Percentiles rank a stretch among this genome's conserved stretches.
phyloP scores from a whole-genome alignment of 1,140 invertebrate species.

The Lepidurus apus region DNA sequence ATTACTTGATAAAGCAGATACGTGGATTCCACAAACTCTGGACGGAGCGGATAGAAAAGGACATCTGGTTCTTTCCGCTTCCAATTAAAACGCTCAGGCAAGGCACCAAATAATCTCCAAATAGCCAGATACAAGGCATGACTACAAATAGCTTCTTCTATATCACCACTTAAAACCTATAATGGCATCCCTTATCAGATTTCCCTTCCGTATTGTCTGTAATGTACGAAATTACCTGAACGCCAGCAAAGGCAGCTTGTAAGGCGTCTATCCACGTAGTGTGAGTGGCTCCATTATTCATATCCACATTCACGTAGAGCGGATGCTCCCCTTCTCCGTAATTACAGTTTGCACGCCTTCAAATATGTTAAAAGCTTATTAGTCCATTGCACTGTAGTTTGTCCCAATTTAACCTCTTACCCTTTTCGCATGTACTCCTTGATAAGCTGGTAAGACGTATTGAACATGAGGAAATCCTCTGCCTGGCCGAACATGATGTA shows the following conservation, averaged over 20 bases:
- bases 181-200: not conserved
- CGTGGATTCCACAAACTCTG: conserved; percentile 63
- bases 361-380: not conserved
- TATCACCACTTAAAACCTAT: conserved; percentile 60
- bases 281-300: conserved; percentile 56
- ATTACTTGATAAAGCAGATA: conserved; percentile 56
- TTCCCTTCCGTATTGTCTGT: not conserved
- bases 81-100: conserved; percentile 68
- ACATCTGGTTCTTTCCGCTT: conserved; percentile 57
- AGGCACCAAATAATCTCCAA: conserved; percentile 58
- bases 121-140: conserved; percentile 63
- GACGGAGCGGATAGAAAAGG: conserved; percentile 60
- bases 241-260: conserved; percentile 59
- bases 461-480: conserved; percentile 56
- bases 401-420: conserved; percentile 41
- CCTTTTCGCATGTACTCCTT: conserved; percentile 58
- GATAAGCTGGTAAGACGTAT: conserved; percentile 55
- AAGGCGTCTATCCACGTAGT: conserved; percentile 65
- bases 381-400: not conserved
- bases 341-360: conserved; percentile 54
- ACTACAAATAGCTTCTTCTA: conserved; percentile 60
- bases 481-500: conserved; percentile 61
- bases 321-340: conserved; percentile 57
- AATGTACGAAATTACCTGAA: conserved; percentile 49
- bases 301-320: conserved; percentile 66